A percentile compares a stretch with the other conserved stretches of the same genome.
Conservation (phyloP, 2,888 invertebrate genomes). For the Xanthorhoe spadicearia region DNA sequence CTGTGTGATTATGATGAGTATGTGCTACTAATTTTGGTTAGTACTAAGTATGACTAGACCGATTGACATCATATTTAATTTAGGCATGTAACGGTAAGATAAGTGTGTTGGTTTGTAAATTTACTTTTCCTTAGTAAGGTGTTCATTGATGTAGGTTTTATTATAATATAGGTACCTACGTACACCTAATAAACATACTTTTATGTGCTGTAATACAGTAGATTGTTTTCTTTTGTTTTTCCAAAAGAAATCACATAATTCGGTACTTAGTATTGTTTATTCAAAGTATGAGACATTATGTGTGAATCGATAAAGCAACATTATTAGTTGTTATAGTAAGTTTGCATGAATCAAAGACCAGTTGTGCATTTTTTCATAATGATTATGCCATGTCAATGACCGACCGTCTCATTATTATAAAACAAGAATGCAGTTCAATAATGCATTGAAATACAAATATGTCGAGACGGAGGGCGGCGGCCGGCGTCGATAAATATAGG, state of each 20-base stretch:
- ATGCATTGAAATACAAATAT: conserved; percentile 56
- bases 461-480: conserved; percentile 52
- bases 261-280: too few relatives aligned
- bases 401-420: conserved; percentile 49
- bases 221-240: too few relatives aligned
- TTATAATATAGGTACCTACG: too few relatives aligned
- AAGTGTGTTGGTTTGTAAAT: background rate
- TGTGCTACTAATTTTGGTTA: background rate
- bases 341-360: background rate
- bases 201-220: too few relatives aligned
- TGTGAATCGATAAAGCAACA: background rate
- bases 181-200: too few relatives aligned
- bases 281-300: background rate
- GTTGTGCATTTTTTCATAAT: background rate
- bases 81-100: background rate
- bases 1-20: too few relatives aligned
- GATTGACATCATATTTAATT: conserved; percentile 19
- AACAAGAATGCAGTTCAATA: conserved; percentile 56
- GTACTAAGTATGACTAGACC: too few relatives aligned
- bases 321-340: background rate
- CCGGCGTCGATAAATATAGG: conserved; percentile 50
- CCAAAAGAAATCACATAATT: too few relatives aligned
- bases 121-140: background rate
- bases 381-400: conserved; percentile 39
- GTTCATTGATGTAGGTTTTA: background rate